Evolutionary conservation across 2,888 invertebrate genomes (phyloP), one percentile per base, ranked within the genome.

Genomic region (Argyra leucocephala): DNA sequence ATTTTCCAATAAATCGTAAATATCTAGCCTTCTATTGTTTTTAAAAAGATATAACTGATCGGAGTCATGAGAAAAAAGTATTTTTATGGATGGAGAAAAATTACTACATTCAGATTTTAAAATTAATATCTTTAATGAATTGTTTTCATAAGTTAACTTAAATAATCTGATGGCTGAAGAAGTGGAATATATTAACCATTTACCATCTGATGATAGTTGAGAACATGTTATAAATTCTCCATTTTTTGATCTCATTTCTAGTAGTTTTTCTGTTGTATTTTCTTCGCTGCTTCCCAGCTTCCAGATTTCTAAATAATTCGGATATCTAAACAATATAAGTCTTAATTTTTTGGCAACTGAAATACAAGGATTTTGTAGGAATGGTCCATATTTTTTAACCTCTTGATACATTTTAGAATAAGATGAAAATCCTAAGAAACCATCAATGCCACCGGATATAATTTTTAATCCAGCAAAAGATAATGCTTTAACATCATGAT

Each of bases 401-500:
- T 37, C 65, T 0, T 69, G 81, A 69, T 83, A 82, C 85, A 63
- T 66, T 37, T 73, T 71, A 24, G 87, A 87, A 73, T 84, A 86
- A 72, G 85, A 88, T 12, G 88, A 89, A 67, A 89, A 81, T 1
- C 88, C 87, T 22, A 93, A 79, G 73, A 91, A 88, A 1, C 91
- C 90, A 78, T 92, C 92, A 57, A 88, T 82, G 22, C 93, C 95
- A 67, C 88, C 91, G 1, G 94, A 93, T 71, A 90, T 85, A 22
- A 95, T 80, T 73, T 84, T 82, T 26, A 71, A 71, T 12, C 83
- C 84, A 63, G 84, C 81, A 57, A 88, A 81, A 2, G 85, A 81
- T 63, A 96, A 78, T 0, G 88, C 85, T 72, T 89, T 85, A 1
- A 96, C 92, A 80, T 95, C 95, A 76, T 96, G 93, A 62, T 88